Evolutionary conservation across 2,888 invertebrate species (phyloP), one percentile per base, ranked within the genome.

Genomic region (Bibio marci): DNA sequence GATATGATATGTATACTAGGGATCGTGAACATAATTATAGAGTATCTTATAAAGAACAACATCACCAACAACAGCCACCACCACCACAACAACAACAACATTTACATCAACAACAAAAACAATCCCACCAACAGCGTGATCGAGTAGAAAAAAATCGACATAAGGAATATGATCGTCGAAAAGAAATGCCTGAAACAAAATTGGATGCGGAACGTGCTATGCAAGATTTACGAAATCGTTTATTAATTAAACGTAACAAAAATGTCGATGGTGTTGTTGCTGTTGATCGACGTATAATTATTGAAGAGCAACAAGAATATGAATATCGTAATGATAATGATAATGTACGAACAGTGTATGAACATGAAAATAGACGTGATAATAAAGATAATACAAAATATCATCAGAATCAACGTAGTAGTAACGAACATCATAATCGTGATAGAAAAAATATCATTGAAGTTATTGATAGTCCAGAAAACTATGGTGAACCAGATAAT

Each of bases 191-290:
- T 18, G 30, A 43, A 6, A 22, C 22, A n/a, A 54, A 63, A 42
- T 58, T 54, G 34, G 67, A 69, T 17, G 70, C 69, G 0, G 74
- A 71, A 51, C 66, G 70, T 47, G 72, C 79, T 41, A 64, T 82
- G 43, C 80, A 82, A 54, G 83, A 85, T 59, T 64, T 85, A 52
- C 67, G 83, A 48, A 79, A 77, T 49, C 70, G 82, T 51, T 62
- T 79, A 46, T 55, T 80, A 17, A 78, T 74, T 54, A 79, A 79
- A 58, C 64, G 73, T 48, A 76, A 70, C 58, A 72, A 68, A 52
- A 80, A 76, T 50, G 76, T 45, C 62, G 66, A 41, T 46, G 33
- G 22, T 10, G 38, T 15, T 32, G 43, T 33, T 15, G 30, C 6
- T 13, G 13, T n/a, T 13, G 14, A 13, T 14, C 4, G 30, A 17